Evolutionary conservation across 2,797 vertebrate species (phyloP).

Genomic region (Odontamblyopus lacepedii): DNA sequence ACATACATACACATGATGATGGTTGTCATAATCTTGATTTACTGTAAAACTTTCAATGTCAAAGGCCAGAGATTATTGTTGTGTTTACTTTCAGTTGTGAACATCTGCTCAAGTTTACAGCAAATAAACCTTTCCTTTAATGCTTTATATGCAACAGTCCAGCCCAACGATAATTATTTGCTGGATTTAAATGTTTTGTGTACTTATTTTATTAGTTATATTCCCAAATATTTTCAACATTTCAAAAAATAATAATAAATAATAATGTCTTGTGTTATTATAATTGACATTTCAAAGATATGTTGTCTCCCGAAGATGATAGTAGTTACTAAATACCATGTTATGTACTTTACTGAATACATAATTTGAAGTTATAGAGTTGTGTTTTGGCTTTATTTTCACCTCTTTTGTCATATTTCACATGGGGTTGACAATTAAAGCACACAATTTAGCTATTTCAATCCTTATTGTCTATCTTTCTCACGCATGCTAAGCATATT

Average conservation of each 20-base stretch:
- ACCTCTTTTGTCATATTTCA: too few species aligned
- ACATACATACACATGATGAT: neutral
- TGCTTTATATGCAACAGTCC: neutral
- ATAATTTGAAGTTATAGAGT: neutral
- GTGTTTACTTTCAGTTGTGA: neutral
- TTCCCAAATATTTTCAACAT: neutral
- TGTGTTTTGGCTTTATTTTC: too few species aligned
- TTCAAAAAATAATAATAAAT: neutral
- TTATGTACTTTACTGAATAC: neutral
- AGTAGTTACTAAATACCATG: neutral
- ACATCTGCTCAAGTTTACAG: neutral
- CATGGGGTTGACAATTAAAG: too few species aligned
- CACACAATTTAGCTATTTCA: neutral
- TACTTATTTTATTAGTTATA: neutral
- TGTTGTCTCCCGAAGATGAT: neutral
- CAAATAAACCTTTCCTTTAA: neutral
- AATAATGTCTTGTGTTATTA: neutral
- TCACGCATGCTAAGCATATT: conserved; percentile 10
- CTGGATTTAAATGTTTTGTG: too few species aligned
- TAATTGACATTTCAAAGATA: neutral
- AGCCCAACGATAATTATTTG: too few species aligned
- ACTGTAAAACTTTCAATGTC: neutral
- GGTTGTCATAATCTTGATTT: neutral
- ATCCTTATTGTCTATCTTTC: neutral
- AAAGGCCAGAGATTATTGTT: neutral